phyloP scores from a whole-genome alignment of 2,797 vertebrate species.

The Sebastes matsubarae region DNA sequence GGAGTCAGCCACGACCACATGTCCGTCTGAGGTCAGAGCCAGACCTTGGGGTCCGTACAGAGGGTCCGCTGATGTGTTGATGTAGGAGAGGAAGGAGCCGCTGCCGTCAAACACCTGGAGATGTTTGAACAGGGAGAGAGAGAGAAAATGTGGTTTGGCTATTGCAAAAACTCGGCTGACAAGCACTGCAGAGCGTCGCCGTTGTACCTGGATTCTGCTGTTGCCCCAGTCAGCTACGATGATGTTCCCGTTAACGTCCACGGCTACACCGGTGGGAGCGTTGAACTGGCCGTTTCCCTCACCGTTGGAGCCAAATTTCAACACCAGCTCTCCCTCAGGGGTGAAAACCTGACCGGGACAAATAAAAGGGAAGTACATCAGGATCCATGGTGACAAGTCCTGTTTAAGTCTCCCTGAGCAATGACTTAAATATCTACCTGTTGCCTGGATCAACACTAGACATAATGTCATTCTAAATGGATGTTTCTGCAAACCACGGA shows the following conservation, averaged over 20 bases:
- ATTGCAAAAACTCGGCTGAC: background rate
- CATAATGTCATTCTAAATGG: background rate
- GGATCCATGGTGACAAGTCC: background rate
- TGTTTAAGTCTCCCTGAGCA: background rate
- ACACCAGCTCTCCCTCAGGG: constrained; percentile 93
- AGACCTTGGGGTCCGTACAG: constrained; percentile 97
- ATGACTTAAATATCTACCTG: fast-evolving
- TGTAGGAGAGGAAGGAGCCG: constrained; percentile 97
- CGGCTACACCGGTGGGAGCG: constrained; percentile 95
- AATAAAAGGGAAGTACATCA: background rate
- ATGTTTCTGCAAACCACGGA: no score
- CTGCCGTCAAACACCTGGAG: constrained; percentile 95
- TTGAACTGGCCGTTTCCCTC: constrained; percentile 99
- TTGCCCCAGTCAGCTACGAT: constrained; percentile 98
- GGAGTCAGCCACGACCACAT: constrained; percentile 98
- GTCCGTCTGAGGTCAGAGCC: constrained; percentile 95
- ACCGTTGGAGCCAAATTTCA: constrained; percentile 98
- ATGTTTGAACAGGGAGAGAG: background rate
- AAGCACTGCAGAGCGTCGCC: background rate
- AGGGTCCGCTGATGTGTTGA: constrained; percentile 98
- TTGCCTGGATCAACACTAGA: background rate
- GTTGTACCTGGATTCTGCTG: constrained; percentile 94
- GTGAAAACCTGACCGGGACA: constrained; percentile 90
- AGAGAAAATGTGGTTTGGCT: background rate
- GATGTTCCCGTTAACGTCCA: constrained; percentile 96